Percentiles rank a stretch among this genome's conserved stretches.
Evolutionary conservation across 2,888 invertebrate genomes (phyloP).

Genomic region (Thera obeliscata): DNA sequence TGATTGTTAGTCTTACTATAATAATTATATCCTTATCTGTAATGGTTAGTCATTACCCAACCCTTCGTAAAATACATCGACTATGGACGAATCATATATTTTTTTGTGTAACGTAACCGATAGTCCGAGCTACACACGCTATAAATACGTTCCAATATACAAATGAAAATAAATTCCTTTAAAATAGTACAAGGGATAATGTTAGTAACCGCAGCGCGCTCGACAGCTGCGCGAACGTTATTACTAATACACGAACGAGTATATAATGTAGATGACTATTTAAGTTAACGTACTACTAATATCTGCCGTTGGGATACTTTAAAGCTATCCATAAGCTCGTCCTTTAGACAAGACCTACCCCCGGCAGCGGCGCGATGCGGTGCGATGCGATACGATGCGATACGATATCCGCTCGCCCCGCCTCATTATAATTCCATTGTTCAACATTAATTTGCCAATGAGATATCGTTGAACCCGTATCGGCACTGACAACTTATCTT

Average conservation of each 20-base stretch:
- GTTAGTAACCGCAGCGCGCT: background rate
- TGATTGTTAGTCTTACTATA: conserved; percentile 68
- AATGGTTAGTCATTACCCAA: conserved; percentile 82
- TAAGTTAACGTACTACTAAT: conserved; percentile 18
- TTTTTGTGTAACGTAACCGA: conserved; percentile 16
- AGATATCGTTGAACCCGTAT: conserved; percentile 43
- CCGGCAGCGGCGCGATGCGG: background rate
- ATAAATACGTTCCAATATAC: conserved; percentile 30
- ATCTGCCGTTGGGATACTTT: conserved; percentile 73
- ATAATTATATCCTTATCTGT: conserved; percentile 35
- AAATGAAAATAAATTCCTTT: conserved; percentile 27
- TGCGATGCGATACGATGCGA: background rate
- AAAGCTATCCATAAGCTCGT: conserved; percentile 61
- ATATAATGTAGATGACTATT: conserved; percentile 24
- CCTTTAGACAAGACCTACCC: conserved; percentile 13
- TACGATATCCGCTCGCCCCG: background rate
- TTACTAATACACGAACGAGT: conserved; percentile 6
- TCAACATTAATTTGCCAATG: conserved; percentile 30
- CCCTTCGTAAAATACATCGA: conserved; percentile 55
- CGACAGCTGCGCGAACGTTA: background rate
- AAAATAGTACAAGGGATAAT: conserved; percentile 8
- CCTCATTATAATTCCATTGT: conserved; percentile 29
- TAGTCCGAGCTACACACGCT: conserved; percentile 15
- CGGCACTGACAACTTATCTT: conserved; percentile 55
- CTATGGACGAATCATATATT: conserved; percentile 31